Conservation (phyloP, 2,888 invertebrate genomes). For the Notocelia uddmanniana region DNA sequence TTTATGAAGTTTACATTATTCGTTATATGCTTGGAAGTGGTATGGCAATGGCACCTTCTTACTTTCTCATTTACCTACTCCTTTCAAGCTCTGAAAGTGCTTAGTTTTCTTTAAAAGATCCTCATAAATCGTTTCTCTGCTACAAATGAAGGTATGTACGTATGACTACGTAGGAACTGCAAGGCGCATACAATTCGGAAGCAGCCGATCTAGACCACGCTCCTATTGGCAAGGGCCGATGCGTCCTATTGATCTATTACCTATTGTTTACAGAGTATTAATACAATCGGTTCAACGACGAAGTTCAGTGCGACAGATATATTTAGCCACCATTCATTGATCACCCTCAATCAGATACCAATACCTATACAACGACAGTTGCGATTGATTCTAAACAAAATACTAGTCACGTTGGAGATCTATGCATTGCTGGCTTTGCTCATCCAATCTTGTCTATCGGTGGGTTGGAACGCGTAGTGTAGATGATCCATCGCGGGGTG, state of each 20-base stretch:
- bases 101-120: not conserved
- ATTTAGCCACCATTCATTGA: conserved; percentile 65
- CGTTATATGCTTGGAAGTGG: too few relatives aligned
- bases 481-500: conserved; percentile 4
- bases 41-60: too few relatives aligned
- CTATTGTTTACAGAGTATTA: conserved; percentile 43
- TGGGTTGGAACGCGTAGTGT: conserved; percentile 46
- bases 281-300: conserved; percentile 42
- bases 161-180: not conserved
- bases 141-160: not conserved
- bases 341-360: conserved; percentile 71
- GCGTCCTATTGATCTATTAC: conserved; percentile 33
- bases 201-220: conserved; percentile 7
- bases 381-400: conserved; percentile 20
- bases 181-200: conserved; percentile 13
- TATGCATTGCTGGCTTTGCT: conserved; percentile 45
- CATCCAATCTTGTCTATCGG: too few relatives aligned
- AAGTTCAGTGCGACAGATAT: conserved; percentile 46
- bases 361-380: conserved; percentile 58
- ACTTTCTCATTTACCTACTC: too few relatives aligned
- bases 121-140: not conserved
- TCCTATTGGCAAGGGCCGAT: conserved; percentile 20
- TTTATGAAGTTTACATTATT: too few relatives aligned
- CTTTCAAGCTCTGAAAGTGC: too few relatives aligned
- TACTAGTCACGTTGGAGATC: not conserved